phyloP scores from a whole-genome alignment of 2,888 invertebrate species.

The Apocheima hispidaria region DNA sequence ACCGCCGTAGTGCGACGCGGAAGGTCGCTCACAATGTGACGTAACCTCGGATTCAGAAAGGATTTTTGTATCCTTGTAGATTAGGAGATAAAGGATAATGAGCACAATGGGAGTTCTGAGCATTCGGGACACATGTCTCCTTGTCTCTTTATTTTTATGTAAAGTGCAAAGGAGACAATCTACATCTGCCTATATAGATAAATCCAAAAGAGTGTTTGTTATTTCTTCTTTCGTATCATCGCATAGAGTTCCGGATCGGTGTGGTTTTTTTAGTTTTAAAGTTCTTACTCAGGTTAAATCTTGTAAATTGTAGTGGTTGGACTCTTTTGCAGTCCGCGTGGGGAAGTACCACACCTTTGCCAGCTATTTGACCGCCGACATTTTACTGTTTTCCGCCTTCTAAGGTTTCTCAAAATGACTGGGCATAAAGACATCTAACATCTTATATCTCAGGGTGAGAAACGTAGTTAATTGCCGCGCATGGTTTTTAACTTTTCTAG shows the following conservation, averaged over 20 bases:
- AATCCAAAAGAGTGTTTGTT: not conserved
- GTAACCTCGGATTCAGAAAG: conserved; percentile 48
- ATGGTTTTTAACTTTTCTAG: too few species aligned
- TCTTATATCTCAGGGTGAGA: too few species aligned
- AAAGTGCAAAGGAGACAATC: not conserved
- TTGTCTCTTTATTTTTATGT: conserved; percentile 7
- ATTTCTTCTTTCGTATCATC: not conserved
- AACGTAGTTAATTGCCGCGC: too few species aligned
- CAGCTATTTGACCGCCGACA: too few species aligned
- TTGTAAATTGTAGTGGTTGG: too few species aligned
- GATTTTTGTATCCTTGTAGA: conserved; percentile 23
- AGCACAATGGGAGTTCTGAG: conserved; percentile 7
- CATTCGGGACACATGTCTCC: conserved; percentile 9
- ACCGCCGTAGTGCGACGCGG: conserved; percentile 59
- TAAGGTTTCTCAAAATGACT: too few species aligned
- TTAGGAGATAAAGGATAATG: conserved; percentile 21
- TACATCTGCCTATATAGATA: not conserved
- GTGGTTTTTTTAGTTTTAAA: too few species aligned
- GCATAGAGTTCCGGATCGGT: too few species aligned
- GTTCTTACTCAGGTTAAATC: not conserved
- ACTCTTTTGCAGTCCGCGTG: too few species aligned
- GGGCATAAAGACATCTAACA: too few species aligned
- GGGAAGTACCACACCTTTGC: too few species aligned
- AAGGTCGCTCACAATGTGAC: conserved; percentile 61
- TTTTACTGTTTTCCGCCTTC: too few species aligned